A percentile compares a stretch with the other conserved stretches of the same genome.
Evolutionary conservation across 2,113 vertebrate genomes (phyloP).

Genomic region (Calyptommatus sinebrachiatus): DNA sequence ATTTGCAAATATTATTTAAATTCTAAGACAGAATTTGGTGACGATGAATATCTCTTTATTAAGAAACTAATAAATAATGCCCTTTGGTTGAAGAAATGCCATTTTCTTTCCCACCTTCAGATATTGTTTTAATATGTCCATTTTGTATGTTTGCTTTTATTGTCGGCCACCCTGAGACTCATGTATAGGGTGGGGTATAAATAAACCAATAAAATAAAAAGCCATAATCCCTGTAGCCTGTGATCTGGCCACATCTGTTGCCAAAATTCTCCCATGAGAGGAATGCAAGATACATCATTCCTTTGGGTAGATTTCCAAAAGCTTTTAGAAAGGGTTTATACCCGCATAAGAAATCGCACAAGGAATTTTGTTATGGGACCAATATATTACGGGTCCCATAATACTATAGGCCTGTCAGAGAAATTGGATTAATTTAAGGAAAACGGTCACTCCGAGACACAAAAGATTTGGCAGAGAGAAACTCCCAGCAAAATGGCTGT

Average conservation of each 20-base stretch:
- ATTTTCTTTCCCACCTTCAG: too few species aligned
- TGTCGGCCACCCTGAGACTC: too few species aligned
- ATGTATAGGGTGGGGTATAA: too few species aligned
- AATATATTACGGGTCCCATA: too few species aligned
- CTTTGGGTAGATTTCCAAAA: too few species aligned
- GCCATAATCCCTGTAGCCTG: neutral
- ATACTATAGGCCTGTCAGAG: too few species aligned
- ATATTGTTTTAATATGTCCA: too few species aligned
- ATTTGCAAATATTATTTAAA: neutral
- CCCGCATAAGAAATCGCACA: too few species aligned
- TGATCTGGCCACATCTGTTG: neutral
- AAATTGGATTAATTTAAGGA: neutral
- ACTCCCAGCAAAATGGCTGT: conserved; percentile 15
- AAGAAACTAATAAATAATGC: too few species aligned
- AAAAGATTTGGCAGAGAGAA: neutral
- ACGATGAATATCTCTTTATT: neutral
- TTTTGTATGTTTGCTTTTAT: too few species aligned
- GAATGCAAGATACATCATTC: neutral
- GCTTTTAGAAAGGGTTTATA: neutral
- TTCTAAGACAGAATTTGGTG: neutral
- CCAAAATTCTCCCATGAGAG: neutral
- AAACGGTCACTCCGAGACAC: neutral
- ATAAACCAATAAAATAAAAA: too few species aligned
- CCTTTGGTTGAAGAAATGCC: too few species aligned
- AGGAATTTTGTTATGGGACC: neutral